Evolutionary conservation across 2,888 invertebrate species (phyloP).

Genomic region (Malthinus flaveolus): DNA sequence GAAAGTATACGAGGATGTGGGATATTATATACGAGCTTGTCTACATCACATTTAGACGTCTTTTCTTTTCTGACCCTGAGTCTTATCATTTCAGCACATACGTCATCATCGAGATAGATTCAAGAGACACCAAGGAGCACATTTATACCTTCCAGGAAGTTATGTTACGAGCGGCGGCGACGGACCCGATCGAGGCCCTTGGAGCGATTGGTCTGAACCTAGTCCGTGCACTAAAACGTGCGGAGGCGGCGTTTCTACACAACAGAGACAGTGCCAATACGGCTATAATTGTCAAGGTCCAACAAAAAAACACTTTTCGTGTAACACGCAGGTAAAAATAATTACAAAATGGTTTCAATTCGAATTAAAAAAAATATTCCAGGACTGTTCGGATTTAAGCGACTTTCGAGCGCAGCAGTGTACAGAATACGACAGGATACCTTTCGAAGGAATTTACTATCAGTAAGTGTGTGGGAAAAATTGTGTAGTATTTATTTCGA

Average conservation of each 20-base stretch:
- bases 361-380: constrained; percentile 30
- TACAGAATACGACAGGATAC: constrained; percentile 75
- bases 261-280: constrained; percentile 76
- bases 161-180: constrained; percentile 71
- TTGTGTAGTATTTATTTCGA: too few relatives aligned
- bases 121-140: constrained; percentile 77
- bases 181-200: constrained; percentile 64
- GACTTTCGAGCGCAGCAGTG: constrained; percentile 94
- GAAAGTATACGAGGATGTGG: too few relatives aligned
- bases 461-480: constrained; percentile 61
- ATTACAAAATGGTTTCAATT: background rate
- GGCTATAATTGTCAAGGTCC: constrained; percentile 75
- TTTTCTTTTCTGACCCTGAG: background rate
- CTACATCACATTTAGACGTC: too few relatives aligned
- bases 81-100: constrained; percentile 49
- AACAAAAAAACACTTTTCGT: constrained; percentile 83
- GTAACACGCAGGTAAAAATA: constrained; percentile 76
- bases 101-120: constrained; percentile 72
- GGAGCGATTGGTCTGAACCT: constrained; percentile 84
- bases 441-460: constrained; percentile 81
- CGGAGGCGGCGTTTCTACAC: constrained; percentile 89
- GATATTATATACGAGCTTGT: too few relatives aligned
- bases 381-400: constrained; percentile 78
- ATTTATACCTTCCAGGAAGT: constrained; percentile 71
- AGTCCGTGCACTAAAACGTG: constrained; percentile 88